phyloP scores from a whole-genome alignment of 2,888 invertebrate genomes.

The Strigamia transsilvanica region DNA sequence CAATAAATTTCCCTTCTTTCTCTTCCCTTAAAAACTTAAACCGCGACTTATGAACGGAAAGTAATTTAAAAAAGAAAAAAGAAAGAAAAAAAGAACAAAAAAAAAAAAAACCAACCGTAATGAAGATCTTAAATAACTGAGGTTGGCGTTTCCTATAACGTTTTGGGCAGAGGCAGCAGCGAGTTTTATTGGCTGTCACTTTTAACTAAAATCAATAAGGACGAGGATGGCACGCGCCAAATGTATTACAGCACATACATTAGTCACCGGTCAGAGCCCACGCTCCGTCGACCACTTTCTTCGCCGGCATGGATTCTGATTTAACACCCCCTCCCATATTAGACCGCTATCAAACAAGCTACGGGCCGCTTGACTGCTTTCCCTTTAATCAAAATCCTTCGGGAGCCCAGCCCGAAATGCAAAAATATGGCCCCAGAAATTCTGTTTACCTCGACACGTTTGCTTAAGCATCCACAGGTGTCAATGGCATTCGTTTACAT shows the following conservation, averaged over 20 bases:
- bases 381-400: constrained; percentile 18
- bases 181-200: constrained; percentile 42
- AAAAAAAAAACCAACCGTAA: constrained; percentile 1
- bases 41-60: constrained; percentile 26
- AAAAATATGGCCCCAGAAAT: background rate
- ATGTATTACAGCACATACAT: constrained; percentile 40
- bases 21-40: constrained; percentile 19
- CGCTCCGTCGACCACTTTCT: constrained; percentile 29
- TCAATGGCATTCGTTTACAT: background rate
- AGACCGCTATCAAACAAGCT: background rate
- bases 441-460: constrained; percentile 1
- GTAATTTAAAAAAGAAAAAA: background rate
- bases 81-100: background rate
- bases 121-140: constrained; percentile 40
- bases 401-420: background rate
- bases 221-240: constrained; percentile 33
- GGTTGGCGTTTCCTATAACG: constrained; percentile 35
- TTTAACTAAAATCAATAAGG: constrained; percentile 43
- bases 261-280: constrained; percentile 37
- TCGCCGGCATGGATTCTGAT: constrained; percentile 24
- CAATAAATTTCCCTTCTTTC: constrained; percentile 24
- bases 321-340: constrained; percentile 24
- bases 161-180: constrained; percentile 36
- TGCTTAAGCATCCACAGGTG: constrained; percentile 11
- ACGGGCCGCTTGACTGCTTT: background rate